A percentile compares a stretch with the other conserved stretches of the same genome.
Conservation (phyloP, 2,113 vertebrate genomes). For the Apteryx mantelli region DNA sequence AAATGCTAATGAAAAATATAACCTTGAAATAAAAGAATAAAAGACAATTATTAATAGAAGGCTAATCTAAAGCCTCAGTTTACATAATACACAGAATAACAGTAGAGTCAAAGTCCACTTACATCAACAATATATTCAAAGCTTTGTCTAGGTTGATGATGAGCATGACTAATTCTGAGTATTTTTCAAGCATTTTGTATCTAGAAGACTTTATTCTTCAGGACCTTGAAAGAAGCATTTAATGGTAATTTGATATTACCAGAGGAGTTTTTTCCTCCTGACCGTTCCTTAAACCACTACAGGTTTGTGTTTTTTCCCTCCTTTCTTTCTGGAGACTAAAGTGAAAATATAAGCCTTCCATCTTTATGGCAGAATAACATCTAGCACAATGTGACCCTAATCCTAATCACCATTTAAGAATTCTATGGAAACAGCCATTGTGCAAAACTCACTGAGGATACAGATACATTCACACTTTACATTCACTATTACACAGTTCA, state of each 20-base stretch:
- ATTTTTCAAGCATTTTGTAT: neutral
- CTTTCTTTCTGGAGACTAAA: neutral
- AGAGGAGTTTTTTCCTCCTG: neutral
- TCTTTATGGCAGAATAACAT: neutral
- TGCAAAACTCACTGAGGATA: neutral
- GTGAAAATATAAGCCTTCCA: neutral
- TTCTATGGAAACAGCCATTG: neutral
- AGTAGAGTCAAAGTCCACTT: slow-evolving; percentile 1
- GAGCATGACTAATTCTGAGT: neutral
- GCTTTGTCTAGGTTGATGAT: neutral
- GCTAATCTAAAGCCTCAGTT: neutral
- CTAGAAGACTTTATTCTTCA: neutral
- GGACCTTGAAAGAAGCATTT: neutral
- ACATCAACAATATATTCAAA: neutral
- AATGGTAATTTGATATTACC: neutral
- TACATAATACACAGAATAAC: neutral
- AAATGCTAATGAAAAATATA: slow-evolving; percentile 9
- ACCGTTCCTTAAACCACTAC: neutral
- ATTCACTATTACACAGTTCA: neutral
- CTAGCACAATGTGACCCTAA: neutral
- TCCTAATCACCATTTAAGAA: fast-evolving
- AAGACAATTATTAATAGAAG: neutral
- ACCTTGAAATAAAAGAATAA: neutral
- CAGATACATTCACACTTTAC: neutral
- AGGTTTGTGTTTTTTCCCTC: neutral